Conservation (phyloP, 1,140 invertebrate genomes). For the Platorchestia sp. region DNA sequence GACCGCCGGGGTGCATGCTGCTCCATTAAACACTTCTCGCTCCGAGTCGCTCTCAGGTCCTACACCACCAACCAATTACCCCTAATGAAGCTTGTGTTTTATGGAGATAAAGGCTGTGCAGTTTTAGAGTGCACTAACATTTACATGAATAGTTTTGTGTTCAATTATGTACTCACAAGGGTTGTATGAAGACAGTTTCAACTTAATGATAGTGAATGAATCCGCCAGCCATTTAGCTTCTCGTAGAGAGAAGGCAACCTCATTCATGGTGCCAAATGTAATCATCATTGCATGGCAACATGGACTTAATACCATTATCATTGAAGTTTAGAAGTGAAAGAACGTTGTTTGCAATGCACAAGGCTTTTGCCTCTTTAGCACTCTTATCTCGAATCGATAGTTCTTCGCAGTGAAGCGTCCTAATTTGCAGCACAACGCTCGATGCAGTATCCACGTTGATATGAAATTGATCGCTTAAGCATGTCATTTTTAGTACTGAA, state of each 20-base stretch:
- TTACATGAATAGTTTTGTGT: neutral
- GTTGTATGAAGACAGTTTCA: neutral
- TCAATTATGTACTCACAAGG: neutral
- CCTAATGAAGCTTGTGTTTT: neutral
- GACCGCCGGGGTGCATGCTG: neutral
- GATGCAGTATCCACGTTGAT: too few relatives aligned
- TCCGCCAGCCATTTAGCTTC: neutral
- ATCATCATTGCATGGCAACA: neutral
- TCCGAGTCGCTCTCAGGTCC: neutral
- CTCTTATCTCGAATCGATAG: neutral
- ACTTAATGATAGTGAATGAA: neutral
- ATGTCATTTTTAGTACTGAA: neutral
- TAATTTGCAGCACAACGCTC: too few relatives aligned
- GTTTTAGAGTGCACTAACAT: neutral
- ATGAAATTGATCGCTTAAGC: neutral
- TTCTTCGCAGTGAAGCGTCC: neutral
- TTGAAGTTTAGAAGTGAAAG: neutral
- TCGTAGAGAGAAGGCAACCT: neutral
- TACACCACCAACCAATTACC: neutral
- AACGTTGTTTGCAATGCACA: neutral
- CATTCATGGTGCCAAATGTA: neutral
- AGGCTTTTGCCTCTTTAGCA: neutral
- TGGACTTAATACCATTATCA: neutral
- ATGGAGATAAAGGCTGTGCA: neutral
- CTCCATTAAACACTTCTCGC: neutral